phyloP scores from a whole-genome alignment of 1,140 invertebrate genomes.

The Drosophila elegans region DNA sequence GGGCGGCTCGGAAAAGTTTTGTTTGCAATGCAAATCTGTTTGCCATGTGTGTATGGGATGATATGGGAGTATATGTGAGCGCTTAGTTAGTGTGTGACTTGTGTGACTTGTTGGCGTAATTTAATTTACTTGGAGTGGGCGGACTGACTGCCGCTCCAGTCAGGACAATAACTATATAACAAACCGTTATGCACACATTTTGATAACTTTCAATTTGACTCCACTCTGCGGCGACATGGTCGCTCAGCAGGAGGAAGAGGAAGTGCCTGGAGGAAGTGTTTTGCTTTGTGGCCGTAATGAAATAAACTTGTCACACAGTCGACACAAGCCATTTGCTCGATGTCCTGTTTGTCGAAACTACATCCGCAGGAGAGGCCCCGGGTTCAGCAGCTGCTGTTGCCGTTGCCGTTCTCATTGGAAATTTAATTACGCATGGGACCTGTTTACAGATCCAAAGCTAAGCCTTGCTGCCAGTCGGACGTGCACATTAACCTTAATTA shows the following conservation, averaged over 20 bases:
- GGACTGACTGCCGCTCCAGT: conserved; percentile 19
- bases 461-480: conserved; percentile 54
- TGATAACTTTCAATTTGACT: conserved; percentile 57
- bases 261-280: conserved; percentile 41
- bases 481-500: conserved; percentile 80
- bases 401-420: conserved; percentile 60
- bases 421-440: conserved; percentile 80
- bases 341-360: conserved; percentile 27
- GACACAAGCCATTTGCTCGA: conserved; percentile 42
- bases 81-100: conserved; percentile 73
- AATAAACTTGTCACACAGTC: conserved; percentile 72
- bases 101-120: conserved; percentile 69
- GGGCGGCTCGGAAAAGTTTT: conserved; percentile 55
- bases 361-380: not conserved
- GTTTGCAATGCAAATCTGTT: conserved; percentile 45
- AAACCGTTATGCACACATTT: conserved; percentile 41
- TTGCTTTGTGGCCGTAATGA: conserved; percentile 62
- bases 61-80: conserved; percentile 25
- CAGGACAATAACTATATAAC: conserved; percentile 61
- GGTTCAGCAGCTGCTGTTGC: not conserved
- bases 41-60: not conserved
- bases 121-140: conserved; percentile 41
- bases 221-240: conserved; percentile 45
- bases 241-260: conserved; percentile 13
- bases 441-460: conserved; percentile 77